Evolutionary conservation across 1,140 invertebrate genomes (phyloP).

Genomic region (Rhyacophila brunnea): DNA sequence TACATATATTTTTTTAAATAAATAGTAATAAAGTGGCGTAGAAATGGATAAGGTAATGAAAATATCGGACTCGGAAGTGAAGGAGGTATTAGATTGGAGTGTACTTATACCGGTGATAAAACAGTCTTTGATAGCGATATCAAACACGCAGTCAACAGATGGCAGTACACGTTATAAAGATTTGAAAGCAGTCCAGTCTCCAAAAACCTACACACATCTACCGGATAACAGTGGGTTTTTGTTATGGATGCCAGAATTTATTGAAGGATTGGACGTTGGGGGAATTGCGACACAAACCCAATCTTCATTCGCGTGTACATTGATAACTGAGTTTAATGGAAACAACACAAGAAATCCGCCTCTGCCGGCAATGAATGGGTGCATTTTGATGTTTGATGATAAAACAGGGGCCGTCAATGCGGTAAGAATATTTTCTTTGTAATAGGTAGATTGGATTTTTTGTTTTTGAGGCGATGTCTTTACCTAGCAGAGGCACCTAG

Average conservation of each 20-base stretch:
- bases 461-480: too few species aligned
- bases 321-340: conserved; percentile 42
- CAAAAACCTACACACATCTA: conserved; percentile 33
- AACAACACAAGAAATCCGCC: conserved; percentile 37
- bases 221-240: conserved; percentile 32
- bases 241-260: conserved; percentile 45
- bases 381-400: conserved; percentile 44
- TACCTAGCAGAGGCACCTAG: too few species aligned
- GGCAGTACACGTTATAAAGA: conserved; percentile 7
- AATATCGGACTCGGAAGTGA: conserved; percentile 17
- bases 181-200: conserved; percentile 24
- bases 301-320: conserved; percentile 43
- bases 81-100: conserved; percentile 20
- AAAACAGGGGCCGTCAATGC: conserved; percentile 42
- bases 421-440: too few species aligned
- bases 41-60: conserved; percentile 9
- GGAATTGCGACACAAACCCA: conserved; percentile 1
- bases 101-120: conserved; percentile 6
- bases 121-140: conserved; percentile 25
- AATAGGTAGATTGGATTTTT: too few species aligned
- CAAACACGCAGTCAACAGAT: not conserved
- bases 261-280: conserved; percentile 35
- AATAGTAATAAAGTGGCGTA: too few species aligned
- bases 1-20: too few species aligned
- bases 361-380: conserved; percentile 42